A percentile compares a stretch with the other conserved stretches of the same genome.
phyloP scores from a whole-genome alignment of 1,140 invertebrate species.

The Drosophila kepulauana region DNA sequence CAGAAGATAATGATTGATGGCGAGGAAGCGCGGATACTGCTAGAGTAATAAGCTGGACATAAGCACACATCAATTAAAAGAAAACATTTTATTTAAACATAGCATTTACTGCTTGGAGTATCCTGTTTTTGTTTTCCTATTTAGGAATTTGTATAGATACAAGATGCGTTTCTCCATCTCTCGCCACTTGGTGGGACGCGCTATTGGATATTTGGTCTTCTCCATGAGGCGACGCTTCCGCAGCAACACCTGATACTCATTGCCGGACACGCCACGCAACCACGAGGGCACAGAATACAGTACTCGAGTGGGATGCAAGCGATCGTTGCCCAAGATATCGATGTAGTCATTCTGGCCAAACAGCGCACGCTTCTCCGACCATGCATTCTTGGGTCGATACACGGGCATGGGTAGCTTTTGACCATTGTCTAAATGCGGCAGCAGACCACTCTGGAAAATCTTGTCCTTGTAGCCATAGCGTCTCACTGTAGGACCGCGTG shows the following conservation, averaged over 20 bases:
- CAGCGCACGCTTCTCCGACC: conserved; percentile 91
- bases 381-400: conserved; percentile 89
- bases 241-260: conserved; percentile 92
- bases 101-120: conserved; percentile 85
- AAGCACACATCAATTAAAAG: conserved; percentile 55
- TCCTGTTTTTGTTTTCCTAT: conserved; percentile 91
- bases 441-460: conserved; percentile 88
- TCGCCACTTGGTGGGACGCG: conserved; percentile 91
- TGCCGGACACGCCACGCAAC: conserved; percentile 94
- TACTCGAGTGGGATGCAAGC: conserved; percentile 92
- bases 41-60: conserved; percentile 85
- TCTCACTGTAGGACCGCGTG: conserved; percentile 87
- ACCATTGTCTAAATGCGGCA: conserved; percentile 87
- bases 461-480: conserved; percentile 90
- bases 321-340: conserved; percentile 94
- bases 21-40: conserved; percentile 86
- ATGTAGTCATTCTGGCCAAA: conserved; percentile 99
- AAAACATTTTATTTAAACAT: conserved; percentile 59
- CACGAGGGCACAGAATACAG: conserved; percentile 93
- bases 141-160: conserved; percentile 91
- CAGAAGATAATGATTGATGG: conserved; percentile 87
- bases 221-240: conserved; percentile 90
- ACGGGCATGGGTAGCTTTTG: conserved; percentile 88
- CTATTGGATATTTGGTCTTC: conserved; percentile 86
- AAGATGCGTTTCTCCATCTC: conserved; percentile 90